These are phyloP conservation scores for Danio jaintianensis DNA, from an alignment of 2,797 vertebrate genomes.

Conservation along the genomic window DNA sequence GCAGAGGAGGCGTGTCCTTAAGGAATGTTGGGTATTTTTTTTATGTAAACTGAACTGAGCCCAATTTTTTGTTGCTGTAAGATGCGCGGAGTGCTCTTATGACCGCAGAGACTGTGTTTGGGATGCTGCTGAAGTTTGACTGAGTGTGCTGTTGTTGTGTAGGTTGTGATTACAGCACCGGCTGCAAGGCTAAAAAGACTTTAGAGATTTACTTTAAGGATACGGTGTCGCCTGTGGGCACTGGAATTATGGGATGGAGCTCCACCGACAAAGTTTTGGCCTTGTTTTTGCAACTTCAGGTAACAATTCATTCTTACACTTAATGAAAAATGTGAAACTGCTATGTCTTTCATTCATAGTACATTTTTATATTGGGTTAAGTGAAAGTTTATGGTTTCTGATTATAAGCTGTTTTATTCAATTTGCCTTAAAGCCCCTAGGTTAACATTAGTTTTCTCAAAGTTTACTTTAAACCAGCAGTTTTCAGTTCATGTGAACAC, in stretches of 20 bases:
- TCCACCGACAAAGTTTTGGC: slow-evolving; percentile 1
- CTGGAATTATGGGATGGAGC: slow-evolving; percentile 41
- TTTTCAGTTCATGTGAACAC: too few relatives aligned
- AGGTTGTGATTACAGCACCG: neutral
- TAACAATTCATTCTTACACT: neutral
- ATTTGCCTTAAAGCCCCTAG: too few relatives aligned
- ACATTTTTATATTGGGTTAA: too few relatives aligned
- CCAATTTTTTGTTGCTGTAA: slow-evolving; percentile 13
- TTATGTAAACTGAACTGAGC: slow-evolving; percentile 25
- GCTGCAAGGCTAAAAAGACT: slow-evolving; percentile 10
- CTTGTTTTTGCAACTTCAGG: slow-evolving; percentile 36
- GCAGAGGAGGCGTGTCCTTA: slow-evolving; percentile 37
- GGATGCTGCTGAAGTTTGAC: slow-evolving; percentile 14
- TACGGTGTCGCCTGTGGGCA: neutral
- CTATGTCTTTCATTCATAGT: too few relatives aligned
- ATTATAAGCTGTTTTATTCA: too few relatives aligned
- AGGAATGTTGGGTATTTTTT: slow-evolving; percentile 31
- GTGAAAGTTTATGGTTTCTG: too few relatives aligned
- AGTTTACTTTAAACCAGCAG: too few relatives aligned
- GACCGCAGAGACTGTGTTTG: slow-evolving; percentile 18
- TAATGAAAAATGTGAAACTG: too few relatives aligned
- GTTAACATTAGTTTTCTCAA: too few relatives aligned
- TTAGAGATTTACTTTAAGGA: slow-evolving; percentile 10
- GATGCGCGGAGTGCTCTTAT: slow-evolving; percentile 9
- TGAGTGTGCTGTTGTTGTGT: neutral